A percentile compares a stretch with the other conserved stretches of the same genome.
Conservation (phyloP, 2,888 invertebrate genomes). For the Zygogramma bicolorata region DNA sequence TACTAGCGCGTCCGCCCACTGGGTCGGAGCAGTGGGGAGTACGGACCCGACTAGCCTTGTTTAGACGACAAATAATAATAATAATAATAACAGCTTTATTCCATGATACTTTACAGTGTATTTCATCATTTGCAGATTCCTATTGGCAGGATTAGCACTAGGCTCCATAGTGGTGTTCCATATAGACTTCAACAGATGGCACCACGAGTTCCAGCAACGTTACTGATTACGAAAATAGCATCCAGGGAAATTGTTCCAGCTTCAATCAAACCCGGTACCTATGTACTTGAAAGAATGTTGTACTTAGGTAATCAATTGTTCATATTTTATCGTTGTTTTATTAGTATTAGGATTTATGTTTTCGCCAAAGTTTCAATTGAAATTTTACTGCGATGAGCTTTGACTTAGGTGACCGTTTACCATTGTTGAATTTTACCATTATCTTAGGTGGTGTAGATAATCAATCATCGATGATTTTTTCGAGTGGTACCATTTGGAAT, state of each 20-base stretch:
- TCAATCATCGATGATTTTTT: conserved; percentile 34
- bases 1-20: too few species aligned
- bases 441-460: conserved; percentile 42
- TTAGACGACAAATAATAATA: too few species aligned
- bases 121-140: conserved; percentile 82
- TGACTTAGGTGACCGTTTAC: conserved; percentile 29
- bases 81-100: too few species aligned
- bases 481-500: conserved; percentile 42
- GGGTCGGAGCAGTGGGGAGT: too few species aligned
- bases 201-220: conserved; percentile 95
- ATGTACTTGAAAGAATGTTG: conserved; percentile 28
- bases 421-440: conserved; percentile 36
- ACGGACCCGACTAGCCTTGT: too few species aligned
- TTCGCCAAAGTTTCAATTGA: neutral
- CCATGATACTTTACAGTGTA: too few species aligned
- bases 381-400: conserved; percentile 42
- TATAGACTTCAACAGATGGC: conserved; percentile 99
- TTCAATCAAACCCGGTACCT: conserved; percentile 14
- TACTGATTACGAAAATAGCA: conserved; percentile 69
- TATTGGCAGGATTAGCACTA: conserved; percentile 95
- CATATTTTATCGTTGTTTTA: conserved; percentile 28
- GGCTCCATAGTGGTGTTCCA: conserved; percentile 99
- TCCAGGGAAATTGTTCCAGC: neutral
- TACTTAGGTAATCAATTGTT: conserved; percentile 33
- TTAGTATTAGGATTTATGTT: conserved; percentile 19